These are phyloP conservation scores for Acropternis orthonyx DNA, from an alignment of 2,797 vertebrate species.

Conservation along the genomic window DNA sequence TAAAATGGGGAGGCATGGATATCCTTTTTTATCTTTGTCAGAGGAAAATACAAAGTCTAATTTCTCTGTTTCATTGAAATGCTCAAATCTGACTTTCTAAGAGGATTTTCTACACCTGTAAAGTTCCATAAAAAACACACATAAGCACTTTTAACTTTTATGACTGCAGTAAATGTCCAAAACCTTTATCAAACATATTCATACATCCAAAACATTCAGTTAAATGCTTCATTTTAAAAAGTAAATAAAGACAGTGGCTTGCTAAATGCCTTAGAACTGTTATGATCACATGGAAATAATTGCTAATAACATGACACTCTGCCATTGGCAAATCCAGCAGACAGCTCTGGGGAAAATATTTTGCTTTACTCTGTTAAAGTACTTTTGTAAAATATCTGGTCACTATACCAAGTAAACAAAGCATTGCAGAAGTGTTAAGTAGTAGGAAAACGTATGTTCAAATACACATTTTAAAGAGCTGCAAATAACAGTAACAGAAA, in stretches of 20 bases:
- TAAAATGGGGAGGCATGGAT: neutral
- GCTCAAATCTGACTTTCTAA: neutral
- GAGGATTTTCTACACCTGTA: neutral
- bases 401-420: neutral
- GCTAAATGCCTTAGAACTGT: neutral
- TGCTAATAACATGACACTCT: neutral
- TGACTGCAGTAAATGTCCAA: neutral
- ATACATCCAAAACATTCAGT: neutral
- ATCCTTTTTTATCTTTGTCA: neutral
- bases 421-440: neutral
- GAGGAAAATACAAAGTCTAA: neutral
- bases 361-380: neutral
- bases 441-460: neutral
- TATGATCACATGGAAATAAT: neutral
- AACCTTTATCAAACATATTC: neutral
- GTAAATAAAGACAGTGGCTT: neutral
- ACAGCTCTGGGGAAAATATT: neutral
- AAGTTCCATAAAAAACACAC: neutral
- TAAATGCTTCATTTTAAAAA: neutral
- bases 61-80: neutral
- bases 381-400: neutral
- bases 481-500: neutral
- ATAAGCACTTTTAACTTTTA: neutral
- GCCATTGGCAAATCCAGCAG: neutral
- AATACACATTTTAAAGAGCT: neutral